phyloP scores from a whole-genome alignment of 2,797 vertebrate species.

The Sebastes nivosus region DNA sequence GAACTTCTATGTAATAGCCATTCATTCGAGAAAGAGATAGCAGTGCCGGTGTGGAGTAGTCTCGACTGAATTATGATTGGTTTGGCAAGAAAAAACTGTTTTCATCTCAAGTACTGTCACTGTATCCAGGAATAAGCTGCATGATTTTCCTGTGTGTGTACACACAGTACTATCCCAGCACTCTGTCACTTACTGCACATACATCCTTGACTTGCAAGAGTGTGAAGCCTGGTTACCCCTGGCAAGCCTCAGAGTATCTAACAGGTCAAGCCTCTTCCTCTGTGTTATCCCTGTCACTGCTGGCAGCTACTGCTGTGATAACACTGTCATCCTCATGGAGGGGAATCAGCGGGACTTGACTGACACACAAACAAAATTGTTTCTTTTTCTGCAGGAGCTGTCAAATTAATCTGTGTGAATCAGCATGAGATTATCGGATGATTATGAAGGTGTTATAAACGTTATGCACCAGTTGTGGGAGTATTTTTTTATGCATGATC shows the following conservation, averaged over 20 bases:
- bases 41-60: slow-evolving; percentile 34
- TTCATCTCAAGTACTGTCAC: slow-evolving; percentile 46
- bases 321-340: slow-evolving; percentile 15
- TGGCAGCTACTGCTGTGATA: slow-evolving; percentile 40
- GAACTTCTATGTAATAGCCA: slow-evolving; percentile 70
- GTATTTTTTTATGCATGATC: background rate
- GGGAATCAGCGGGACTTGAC: slow-evolving; percentile 15
- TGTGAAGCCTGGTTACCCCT: slow-evolving; percentile 33
- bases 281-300: slow-evolving; percentile 46
- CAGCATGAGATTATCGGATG: background rate
- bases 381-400: background rate
- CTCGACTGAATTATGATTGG: slow-evolving; percentile 61
- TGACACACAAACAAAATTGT: slow-evolving; percentile 15
- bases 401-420: slow-evolving; percentile 16
- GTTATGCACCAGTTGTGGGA: background rate
- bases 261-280: slow-evolving; percentile 43
- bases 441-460: background rate
- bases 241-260: slow-evolving; percentile 27
- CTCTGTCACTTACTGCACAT: slow-evolving; percentile 25
- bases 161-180: background rate
- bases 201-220: background rate
- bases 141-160: slow-evolving; percentile 4
- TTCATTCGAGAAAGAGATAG: slow-evolving; percentile 67
- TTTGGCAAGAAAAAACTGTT: slow-evolving; percentile 46
- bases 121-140: slow-evolving; percentile 29